phyloP scores from a whole-genome alignment of 2,113 vertebrate species.

The Stegastes partitus region DNA sequence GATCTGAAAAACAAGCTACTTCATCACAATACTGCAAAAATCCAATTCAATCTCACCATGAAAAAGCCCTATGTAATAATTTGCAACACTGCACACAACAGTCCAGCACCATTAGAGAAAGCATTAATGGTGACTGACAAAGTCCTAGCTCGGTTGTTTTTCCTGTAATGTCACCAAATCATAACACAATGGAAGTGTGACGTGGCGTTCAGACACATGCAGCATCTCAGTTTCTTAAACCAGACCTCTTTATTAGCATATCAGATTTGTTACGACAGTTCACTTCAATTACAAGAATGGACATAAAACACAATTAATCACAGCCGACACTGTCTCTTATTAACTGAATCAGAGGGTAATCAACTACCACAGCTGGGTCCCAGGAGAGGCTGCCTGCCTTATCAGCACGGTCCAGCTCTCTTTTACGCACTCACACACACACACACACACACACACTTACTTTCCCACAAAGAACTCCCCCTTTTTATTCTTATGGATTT shows the following conservation, averaged over 20 bases:
- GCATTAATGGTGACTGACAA: too few species aligned
- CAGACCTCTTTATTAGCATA: slow-evolving; percentile 27
- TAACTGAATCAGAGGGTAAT: slow-evolving; percentile 50
- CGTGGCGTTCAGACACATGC: neutral
- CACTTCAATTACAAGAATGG: slow-evolving; percentile 46
- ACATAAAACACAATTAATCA: slow-evolving; percentile 59
- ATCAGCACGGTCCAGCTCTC: slow-evolving; percentile 58
- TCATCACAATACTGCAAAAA: too few species aligned
- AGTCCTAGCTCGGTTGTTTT: neutral
- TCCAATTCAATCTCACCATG: too few species aligned
- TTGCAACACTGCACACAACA: neutral
- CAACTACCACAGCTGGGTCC: slow-evolving; percentile 24
- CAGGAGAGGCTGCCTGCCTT: slow-evolving; percentile 39
- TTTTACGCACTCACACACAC: slow-evolving; percentile 3
- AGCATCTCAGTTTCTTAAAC: neutral
- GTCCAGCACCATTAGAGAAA: neutral
- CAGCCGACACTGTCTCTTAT: slow-evolving; percentile 32
- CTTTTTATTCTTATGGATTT: slow-evolving; percentile 57
- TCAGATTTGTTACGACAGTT: slow-evolving; percentile 25
- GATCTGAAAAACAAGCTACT: too few species aligned
- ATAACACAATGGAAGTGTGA: too few species aligned
- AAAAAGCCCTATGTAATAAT: too few species aligned
- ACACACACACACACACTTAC: slow-evolving; percentile 1
- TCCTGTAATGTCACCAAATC: too few species aligned
- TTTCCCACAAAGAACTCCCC: slow-evolving; percentile 15